A percentile compares a stretch with the other conserved stretches of the same genome.
Evolutionary conservation across 92 coral and sea anemone genomes (phyloP).

Genomic region (Zoanthus solanderi): DNA sequence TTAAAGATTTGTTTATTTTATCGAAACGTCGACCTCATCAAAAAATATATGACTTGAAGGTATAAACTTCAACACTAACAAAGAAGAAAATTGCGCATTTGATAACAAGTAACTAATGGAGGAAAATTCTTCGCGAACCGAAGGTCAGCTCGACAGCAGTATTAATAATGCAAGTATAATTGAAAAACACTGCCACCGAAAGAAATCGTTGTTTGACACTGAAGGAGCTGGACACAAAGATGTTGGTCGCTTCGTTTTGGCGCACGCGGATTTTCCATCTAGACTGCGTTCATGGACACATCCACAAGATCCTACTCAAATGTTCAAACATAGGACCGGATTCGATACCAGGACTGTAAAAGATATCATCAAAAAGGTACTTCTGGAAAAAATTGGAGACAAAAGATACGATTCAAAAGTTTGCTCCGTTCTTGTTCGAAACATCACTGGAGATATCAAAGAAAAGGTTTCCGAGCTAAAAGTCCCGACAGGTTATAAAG

Average conservation of each 20-base stretch:
- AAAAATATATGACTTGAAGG: no score
- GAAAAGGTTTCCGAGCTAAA: slow-evolving; percentile 76
- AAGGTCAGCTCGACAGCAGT: neutral
- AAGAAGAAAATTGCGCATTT: neutral
- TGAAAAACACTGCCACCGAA: neutral
- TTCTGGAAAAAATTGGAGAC: slow-evolving; percentile 73
- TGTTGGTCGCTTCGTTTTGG: slow-evolving; percentile 69
- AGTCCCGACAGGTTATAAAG: slow-evolving; percentile 69
- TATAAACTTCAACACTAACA: neutral
- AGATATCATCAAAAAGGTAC: slow-evolving; percentile 74
- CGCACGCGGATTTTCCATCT: slow-evolving; percentile 89
- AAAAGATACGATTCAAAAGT: slow-evolving; percentile 77
- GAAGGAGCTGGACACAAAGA: slow-evolving; percentile 45
- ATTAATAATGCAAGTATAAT: neutral
- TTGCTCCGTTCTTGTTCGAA: slow-evolving; percentile 59
- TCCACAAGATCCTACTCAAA: slow-evolving; percentile 52
- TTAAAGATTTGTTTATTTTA: no score
- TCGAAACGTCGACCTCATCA: no score
- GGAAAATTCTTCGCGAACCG: neutral
- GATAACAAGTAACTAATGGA: neutral
- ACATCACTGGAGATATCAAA: slow-evolving; percentile 67
- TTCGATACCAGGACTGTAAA: slow-evolving; percentile 64
- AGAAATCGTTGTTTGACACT: slow-evolving; percentile 30
- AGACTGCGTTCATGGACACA: slow-evolving; percentile 66
- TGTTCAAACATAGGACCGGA: slow-evolving; percentile 24